These are phyloP conservation scores for Phymastichus coffea DNA, from an alignment of 1,140 invertebrate genomes.

Conservation along the genomic window DNA sequence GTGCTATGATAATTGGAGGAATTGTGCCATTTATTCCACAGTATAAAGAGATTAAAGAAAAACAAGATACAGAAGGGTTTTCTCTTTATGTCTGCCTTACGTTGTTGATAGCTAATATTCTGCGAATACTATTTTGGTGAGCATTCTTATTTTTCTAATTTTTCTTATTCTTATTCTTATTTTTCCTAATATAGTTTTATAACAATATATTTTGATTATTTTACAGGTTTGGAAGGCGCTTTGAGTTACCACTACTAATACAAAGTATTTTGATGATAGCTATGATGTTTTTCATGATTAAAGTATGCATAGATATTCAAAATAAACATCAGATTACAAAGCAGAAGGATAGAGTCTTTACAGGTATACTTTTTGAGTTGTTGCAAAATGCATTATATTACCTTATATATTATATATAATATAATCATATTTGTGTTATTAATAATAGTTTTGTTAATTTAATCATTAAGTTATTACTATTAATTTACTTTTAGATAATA, in stretches of 20 bases:
- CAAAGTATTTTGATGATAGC: slow-evolving; percentile 98
- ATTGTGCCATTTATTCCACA: slow-evolving; percentile 86
- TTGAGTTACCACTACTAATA: slow-evolving; percentile 90
- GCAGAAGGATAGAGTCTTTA: slow-evolving; percentile 77
- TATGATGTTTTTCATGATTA: slow-evolving; percentile 94
- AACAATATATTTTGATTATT: slow-evolving; percentile 2
- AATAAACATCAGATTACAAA: slow-evolving; percentile 80
- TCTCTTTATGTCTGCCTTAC: slow-evolving; percentile 95
- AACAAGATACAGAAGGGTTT: slow-evolving; percentile 92
- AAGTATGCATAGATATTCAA: slow-evolving; percentile 86
- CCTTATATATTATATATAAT: not conserved
- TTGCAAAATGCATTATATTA: slow-evolving; percentile 2
- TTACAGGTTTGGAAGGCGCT: slow-evolving; percentile 95
- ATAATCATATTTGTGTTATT: not conserved
- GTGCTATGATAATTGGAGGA: slow-evolving; percentile 91
- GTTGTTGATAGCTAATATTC: slow-evolving; percentile 91
- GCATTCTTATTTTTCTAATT: slow-evolving; percentile 39
- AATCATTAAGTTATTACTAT: not conserved
- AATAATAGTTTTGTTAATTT: no score
- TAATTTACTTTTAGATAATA: slow-evolving; percentile 1
- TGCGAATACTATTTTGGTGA: slow-evolving; percentile 98
- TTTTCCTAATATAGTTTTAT: not conserved
- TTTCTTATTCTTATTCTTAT: not conserved
- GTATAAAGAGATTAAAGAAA: slow-evolving; percentile 87
- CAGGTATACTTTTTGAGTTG: slow-evolving; percentile 65